Evolutionary conservation across 2,797 vertebrate genomes (phyloP), one percentile per base, ranked within the genome.

Genomic region (Smutsia temminckii): DNA sequence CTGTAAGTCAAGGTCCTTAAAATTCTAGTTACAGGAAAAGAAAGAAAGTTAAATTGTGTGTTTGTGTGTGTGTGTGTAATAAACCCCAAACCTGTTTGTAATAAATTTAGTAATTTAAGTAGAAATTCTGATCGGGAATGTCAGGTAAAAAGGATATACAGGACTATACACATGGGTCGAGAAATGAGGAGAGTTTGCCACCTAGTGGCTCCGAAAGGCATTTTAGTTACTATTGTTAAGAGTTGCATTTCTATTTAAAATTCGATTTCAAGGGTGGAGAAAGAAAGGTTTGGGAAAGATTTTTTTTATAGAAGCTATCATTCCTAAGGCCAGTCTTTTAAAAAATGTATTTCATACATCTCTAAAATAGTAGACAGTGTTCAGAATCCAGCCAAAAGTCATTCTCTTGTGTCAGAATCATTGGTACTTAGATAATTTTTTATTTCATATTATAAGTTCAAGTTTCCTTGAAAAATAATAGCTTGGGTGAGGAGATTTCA

Each of bases 111-210:
- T 40, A 88, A 71, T 90, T 93, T 89, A 78, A 66, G 53, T 75
- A 88, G 72, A 69, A 78, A 72, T 92, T 74, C 27, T 83, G 6
- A 18, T 84, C 6, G 3, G 8, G 53, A 57, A 61, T 78, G 57
- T 63, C 57, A 61, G 9, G 8, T 77, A 27, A 63, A 81, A 89
- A 40, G 8, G 83, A 37, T 29, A 21, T 14, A 23, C 17, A 34
- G 14, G 10, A 84, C 84, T 84, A 77, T 34, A 23, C 27, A 78
- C 34, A 8, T 27, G 57, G 16, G 7, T 90, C 6, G 27, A 92
- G 51, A 95, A 77, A 85, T 59, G 59, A 66, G 72, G 40, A 93
- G 46, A 96, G 95, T 69, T 51, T 92, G 95, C 97, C 97, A 91
- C 46, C 97, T 97, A 68, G 94, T 96, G 97, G 97, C 71, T 40